Conservation (phyloP, 2,888 invertebrate genomes). For the Leptinotarsa tumamoca region DNA sequence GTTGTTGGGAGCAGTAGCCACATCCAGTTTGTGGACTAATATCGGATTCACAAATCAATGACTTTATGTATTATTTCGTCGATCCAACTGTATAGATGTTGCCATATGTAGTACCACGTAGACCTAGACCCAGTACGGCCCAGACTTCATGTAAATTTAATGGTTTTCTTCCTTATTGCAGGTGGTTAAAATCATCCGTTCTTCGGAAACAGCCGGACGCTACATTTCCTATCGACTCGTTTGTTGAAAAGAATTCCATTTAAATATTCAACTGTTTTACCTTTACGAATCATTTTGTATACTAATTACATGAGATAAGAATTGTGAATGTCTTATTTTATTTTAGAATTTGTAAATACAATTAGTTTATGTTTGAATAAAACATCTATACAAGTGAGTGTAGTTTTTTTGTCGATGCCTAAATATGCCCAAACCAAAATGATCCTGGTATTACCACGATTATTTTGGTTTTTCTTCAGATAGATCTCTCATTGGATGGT, state of each 20-base stretch:
- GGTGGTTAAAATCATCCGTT: constrained; percentile 97
- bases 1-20: no score
- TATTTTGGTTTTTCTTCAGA: no score
- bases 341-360: neutral
- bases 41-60: no score
- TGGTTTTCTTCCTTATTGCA: constrained; percentile 66
- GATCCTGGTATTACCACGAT: no score
- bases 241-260: constrained; percentile 69
- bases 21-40: no score
- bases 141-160: constrained; percentile 14
- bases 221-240: constrained; percentile 98
- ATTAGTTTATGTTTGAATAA: neutral
- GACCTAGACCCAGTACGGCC: neutral
- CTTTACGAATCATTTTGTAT: neutral
- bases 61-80: no score
- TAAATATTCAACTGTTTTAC: constrained; percentile 6
- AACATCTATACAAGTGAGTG: neutral
- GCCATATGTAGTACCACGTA: no score
- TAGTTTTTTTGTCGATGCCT: neutral
- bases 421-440: neutral
- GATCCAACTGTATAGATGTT: no score
- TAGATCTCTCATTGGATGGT: no score
- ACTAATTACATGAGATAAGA: neutral
- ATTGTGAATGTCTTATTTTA: neutral
- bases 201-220: constrained; percentile 97